Evolutionary conservation across 2,113 vertebrate genomes (phyloP).

Genomic region (Orcinus orca): DNA sequence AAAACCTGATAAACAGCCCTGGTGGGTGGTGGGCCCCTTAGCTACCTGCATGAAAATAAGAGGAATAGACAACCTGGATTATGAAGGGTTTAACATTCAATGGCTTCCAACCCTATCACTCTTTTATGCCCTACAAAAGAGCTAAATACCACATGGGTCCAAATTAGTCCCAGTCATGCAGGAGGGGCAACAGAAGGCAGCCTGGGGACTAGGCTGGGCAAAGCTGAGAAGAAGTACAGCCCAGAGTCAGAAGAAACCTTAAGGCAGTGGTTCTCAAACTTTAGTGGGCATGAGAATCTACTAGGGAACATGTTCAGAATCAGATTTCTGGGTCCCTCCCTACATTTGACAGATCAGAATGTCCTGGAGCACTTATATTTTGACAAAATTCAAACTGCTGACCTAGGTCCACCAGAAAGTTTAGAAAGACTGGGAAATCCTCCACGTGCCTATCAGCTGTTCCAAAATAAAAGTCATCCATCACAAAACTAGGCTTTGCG

Average conservation of each 20-base stretch:
- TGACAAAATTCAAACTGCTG: slow-evolving; percentile 37
- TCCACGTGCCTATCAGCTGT: background rate
- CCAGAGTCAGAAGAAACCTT: background rate
- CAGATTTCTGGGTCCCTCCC: background rate
- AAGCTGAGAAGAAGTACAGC: background rate
- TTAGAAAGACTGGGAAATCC: slow-evolving; percentile 41
- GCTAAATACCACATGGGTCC: background rate
- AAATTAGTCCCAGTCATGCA: background rate
- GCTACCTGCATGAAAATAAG: slow-evolving; percentile 26
- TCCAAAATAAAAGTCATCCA: slow-evolving; percentile 51
- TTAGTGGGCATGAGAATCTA: background rate
- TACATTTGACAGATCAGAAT: background rate
- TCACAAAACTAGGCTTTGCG: background rate
- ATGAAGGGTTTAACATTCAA: background rate
- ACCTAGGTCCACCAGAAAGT: slow-evolving; percentile 33
- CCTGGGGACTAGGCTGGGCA: background rate
- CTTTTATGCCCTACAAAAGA: slow-evolving; percentile 19
- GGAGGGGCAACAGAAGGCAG: background rate
- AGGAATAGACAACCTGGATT: background rate
- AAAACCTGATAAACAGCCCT: background rate
- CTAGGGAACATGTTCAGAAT: background rate
- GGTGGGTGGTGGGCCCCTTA: background rate
- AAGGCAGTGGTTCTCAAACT: background rate
- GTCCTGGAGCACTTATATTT: background rate
- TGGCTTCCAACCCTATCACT: background rate